Evolutionary conservation across 1,140 invertebrate species (phyloP).

Genomic region (Sitophilus oryzae): DNA sequence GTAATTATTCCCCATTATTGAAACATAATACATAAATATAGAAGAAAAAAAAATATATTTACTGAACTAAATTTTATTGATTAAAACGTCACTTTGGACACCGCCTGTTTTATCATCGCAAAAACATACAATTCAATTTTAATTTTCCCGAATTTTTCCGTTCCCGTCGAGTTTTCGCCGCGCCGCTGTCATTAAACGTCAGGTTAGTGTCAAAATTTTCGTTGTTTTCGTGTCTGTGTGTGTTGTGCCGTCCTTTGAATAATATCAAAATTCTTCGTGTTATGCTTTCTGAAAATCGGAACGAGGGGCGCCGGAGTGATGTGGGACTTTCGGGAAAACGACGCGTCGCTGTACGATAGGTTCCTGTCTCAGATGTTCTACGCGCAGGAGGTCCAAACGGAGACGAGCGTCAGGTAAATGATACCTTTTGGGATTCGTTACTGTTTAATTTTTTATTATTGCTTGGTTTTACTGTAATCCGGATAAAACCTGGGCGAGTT

Average conservation of each 20-base stretch:
- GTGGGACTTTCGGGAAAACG: constrained; percentile 8
- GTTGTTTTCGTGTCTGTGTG: constrained; percentile 18
- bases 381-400: constrained; percentile 15
- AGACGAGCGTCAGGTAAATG: constrained; percentile 7
- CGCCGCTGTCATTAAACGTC: constrained; percentile 1
- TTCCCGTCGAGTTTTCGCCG: neutral
- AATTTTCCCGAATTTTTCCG: neutral
- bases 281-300: neutral
- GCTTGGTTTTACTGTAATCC: no score
- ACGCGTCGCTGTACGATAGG: neutral
- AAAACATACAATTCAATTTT: no score
- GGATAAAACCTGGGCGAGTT: no score
- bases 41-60: no score
- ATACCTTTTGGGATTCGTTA: no score
- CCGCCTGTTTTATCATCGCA: no score
- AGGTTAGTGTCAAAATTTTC: constrained; percentile 25
- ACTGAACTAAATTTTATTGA: no score
- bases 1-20: no score
- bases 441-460: no score
- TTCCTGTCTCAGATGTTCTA: constrained; percentile 1
- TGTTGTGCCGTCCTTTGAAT: constrained; percentile 10
- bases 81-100: no score
- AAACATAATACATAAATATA: no score
- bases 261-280: constrained; percentile 1
- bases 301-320: neutral